These are phyloP conservation scores for Imbricaverruca yamaguchii DNA, from an alignment of 2,888 invertebrate genomes.

Conservation along the genomic window DNA sequence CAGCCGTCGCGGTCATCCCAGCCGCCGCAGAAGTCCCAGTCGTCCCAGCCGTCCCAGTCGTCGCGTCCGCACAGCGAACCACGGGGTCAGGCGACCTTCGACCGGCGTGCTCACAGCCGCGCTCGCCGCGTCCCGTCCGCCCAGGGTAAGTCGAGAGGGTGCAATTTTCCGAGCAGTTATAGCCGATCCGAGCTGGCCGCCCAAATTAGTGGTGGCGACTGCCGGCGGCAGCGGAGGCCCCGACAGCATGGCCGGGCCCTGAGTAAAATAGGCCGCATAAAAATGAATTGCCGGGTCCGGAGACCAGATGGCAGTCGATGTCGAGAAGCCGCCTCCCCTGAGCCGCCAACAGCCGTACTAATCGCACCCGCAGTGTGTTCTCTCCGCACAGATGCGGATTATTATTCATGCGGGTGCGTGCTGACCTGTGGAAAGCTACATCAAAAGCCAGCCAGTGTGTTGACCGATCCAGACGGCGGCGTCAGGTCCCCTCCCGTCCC, in stretches of 20 bases:
- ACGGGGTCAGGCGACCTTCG: constrained; percentile 8
- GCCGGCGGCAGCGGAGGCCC: constrained; percentile 8
- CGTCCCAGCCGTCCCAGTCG: no score
- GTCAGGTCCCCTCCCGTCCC: neutral
- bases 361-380: neutral
- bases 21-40: no score
- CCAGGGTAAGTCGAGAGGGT: neutral
- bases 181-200: neutral
- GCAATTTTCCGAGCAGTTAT: constrained; percentile 21
- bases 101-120: neutral
- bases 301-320: neutral
- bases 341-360: no score
- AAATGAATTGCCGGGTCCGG: constrained; percentile 15
- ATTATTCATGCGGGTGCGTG: neutral
- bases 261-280: constrained; percentile 17
- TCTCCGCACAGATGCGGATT: neutral
- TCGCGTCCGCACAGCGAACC: neutral
- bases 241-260: neutral
- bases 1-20: no score
- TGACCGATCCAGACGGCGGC: neutral
- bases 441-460: neutral
- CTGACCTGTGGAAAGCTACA: neutral
- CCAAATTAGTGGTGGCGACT: constrained; percentile 16
- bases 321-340: neutral
- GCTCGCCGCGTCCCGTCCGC: neutral